Conservation (phyloP, 1,140 invertebrate genomes). For the Drosophila azteca region DNA sequence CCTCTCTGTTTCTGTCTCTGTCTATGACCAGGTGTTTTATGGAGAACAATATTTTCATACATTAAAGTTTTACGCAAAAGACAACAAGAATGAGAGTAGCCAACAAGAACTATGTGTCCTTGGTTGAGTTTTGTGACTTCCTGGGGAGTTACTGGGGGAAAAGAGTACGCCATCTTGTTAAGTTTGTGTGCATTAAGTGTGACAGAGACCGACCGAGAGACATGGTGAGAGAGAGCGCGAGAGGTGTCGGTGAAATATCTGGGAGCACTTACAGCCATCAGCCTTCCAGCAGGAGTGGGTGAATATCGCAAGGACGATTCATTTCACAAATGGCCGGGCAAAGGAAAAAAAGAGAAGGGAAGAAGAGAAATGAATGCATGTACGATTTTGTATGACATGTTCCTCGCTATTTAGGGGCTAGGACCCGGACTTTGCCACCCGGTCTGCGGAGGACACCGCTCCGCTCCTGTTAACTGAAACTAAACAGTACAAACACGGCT, state of each 20-base stretch:
- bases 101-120: conserved; percentile 43
- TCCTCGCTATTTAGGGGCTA: conserved; percentile 12
- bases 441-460: neutral
- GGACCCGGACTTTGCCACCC: neutral
- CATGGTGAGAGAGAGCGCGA: neutral
- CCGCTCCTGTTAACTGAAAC: conserved; percentile 67
- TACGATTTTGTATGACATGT: conserved; percentile 16
- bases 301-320: conserved; percentile 30
- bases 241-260: neutral
- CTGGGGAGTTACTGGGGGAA: conserved; percentile 39
- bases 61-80: conserved; percentile 70
- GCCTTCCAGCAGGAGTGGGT: neutral
- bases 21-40: conserved; percentile 65
- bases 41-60: conserved; percentile 66
- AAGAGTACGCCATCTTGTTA: conserved; percentile 39
- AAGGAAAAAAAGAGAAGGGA: too few relatives aligned
- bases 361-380: neutral
- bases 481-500: conserved; percentile 77
- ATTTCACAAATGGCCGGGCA: conserved; percentile 5
- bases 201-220: neutral
- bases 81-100: conserved; percentile 30
- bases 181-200: conserved; percentile 35
- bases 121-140: conserved; percentile 52
- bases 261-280: conserved; percentile 1
- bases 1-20: conserved; percentile 12